Conservation (phyloP, 2,113 vertebrate species). For the Pantherophis guttatus region DNA sequence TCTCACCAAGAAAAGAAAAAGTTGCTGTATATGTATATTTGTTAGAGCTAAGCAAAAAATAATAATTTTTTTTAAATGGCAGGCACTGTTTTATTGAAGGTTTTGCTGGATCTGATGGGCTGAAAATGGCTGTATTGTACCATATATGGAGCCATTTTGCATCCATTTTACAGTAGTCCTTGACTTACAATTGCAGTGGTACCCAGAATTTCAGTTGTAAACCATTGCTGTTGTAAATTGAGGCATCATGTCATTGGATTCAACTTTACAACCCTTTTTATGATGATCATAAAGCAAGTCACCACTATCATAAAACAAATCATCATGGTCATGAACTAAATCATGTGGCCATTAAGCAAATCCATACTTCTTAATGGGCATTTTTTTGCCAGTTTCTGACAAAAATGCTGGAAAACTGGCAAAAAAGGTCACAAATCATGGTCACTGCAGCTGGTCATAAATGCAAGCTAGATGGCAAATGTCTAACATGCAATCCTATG, state of each 20-base stretch:
- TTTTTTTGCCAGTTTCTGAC: too few species aligned
- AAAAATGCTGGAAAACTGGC: too few species aligned
- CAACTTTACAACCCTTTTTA: background rate
- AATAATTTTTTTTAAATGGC: too few species aligned
- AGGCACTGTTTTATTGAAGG: background rate
- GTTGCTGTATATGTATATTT: background rate
- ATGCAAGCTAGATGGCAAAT: background rate
- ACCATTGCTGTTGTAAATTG: background rate
- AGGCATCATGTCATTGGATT: background rate
- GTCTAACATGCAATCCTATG: background rate
- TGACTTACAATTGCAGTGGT: background rate
- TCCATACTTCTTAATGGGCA: too few species aligned
- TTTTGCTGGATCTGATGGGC: background rate
- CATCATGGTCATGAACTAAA: too few species aligned
- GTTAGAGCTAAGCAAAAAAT: background rate
- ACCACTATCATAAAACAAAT: too few species aligned
- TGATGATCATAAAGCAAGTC: too few species aligned
- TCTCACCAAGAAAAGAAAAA: background rate
- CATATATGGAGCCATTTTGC: background rate
- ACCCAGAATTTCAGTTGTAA: background rate
- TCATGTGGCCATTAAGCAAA: too few species aligned
- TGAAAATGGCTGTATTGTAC: background rate
- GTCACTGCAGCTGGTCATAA: background rate
- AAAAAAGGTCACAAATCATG: background rate
- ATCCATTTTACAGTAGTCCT: background rate